Percentiles rank a stretch among this genome's conserved stretches.
Evolutionary conservation across 2,797 vertebrate genomes (phyloP).

Genomic region (Rousettus madagascariensis): DNA sequence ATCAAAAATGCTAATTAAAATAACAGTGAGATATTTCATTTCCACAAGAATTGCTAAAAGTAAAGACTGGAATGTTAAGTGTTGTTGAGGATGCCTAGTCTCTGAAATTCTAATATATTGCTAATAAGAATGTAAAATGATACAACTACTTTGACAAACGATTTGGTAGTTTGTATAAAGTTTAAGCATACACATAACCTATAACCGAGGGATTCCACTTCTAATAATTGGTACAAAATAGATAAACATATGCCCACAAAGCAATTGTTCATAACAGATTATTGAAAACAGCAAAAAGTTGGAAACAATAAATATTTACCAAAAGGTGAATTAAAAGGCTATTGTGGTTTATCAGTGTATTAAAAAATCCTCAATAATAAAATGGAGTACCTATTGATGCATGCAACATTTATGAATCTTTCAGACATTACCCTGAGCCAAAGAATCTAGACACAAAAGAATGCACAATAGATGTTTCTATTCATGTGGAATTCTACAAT

Average conservation of each 20-base stretch:
- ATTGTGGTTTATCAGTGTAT: neutral
- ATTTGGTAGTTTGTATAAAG: neutral
- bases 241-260: neutral
- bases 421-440: neutral
- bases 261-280: neutral
- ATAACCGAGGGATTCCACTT: neutral
- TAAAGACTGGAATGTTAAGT: neutral
- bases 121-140: neutral
- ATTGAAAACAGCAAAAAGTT: neutral
- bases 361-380: neutral
- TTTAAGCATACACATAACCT: neutral
- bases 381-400: neutral
- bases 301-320: neutral
- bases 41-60: neutral
- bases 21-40: neutral
- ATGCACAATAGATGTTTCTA: neutral
- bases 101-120: neutral
- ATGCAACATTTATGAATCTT: too few species aligned
- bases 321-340: neutral
- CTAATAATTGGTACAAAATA: neutral
- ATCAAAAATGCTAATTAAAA: neutral
- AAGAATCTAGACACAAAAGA: neutral
- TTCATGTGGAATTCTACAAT: neutral
- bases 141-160: neutral
- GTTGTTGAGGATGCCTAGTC: neutral